Evolutionary conservation across 2,888 invertebrate species (phyloP), one percentile per base, ranked within the genome.

Genomic region (Drosophila rubida): DNA sequence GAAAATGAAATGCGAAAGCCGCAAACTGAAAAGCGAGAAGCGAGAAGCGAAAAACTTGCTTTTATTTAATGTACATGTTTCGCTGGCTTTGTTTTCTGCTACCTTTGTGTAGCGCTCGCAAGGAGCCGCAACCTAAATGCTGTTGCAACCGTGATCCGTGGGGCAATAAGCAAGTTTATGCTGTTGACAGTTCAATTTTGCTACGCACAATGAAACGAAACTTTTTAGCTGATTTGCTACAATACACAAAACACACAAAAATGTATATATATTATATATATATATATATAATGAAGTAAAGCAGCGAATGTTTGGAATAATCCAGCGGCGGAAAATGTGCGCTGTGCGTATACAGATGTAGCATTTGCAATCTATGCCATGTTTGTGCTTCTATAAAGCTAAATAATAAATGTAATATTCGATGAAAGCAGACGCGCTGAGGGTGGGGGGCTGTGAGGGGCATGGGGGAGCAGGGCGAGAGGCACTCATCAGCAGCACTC

Each of bases 111-210:
- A 49, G 22, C 16, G 22, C 16, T 14, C 59, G 14, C 11, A 22
- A 16, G 35, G 35, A 37, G 58, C 25, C 22, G n/a, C 13, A 22
- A 45, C 14, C 22, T 32, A 37, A 16, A 32, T 35, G 41, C 19
- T 14, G 41, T 27, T 69, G 60, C 45, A 51, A 32, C 32, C 32
- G n/a, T 32, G n/a, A 32, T 32, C 77, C 69, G 76, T 66, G 66
- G 72, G 82, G 76, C 82, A 78, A 70, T 44, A 35, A 35, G 35
- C 35, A 63, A 61, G 53, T 53, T 75, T 57, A 39, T 78, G 78
- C 53, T 50, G 60, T 64, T 82, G 78, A 78, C 78, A 80, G 83
- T 76, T 80, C 50, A 82, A 67, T 76, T 82, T 82, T 59, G 35
- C 39, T 32, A 32, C n/a, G 49, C 19, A 49, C 16, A 49, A 32